Conservation (phyloP, 2,113 vertebrate genomes). For the Pachypanchax playfairii region DNA sequence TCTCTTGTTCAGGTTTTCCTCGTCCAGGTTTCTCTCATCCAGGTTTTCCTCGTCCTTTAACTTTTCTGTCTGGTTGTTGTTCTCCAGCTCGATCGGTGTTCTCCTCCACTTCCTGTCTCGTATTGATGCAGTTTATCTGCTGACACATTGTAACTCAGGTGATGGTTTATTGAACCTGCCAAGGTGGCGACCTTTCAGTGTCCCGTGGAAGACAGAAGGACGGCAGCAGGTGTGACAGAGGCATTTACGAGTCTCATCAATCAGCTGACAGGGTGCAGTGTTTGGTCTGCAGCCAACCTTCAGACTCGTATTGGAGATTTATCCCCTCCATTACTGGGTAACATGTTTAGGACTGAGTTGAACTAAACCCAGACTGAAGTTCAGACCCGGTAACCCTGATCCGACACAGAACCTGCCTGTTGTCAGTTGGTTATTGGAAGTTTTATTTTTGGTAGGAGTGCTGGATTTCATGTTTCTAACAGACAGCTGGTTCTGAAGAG, state of each 20-base stretch:
- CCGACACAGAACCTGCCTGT: not conserved
- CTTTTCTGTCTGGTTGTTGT: too few relatives aligned
- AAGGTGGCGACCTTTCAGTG: conserved; percentile 47
- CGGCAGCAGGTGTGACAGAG: conserved; percentile 25
- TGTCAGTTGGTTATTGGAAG: not conserved
- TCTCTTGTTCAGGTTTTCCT: too few relatives aligned
- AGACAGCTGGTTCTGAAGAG: not conserved
- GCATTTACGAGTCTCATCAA: conserved; percentile 41
- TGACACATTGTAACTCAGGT: conserved; percentile 15
- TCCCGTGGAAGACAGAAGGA: conserved; percentile 30
- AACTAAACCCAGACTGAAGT: not conserved
- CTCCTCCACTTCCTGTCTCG: not conserved
- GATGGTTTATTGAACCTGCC: conserved; percentile 57
- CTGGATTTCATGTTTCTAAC: not conserved
- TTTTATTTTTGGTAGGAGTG: not conserved
- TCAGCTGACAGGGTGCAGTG: not conserved
- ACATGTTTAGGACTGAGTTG: not conserved
- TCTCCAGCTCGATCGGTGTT: too few relatives aligned
- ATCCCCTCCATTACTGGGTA: not conserved
- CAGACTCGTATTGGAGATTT: not conserved
- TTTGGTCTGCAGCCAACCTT: conserved; percentile 13
- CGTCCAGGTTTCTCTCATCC: too few relatives aligned
- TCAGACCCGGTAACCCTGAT: not conserved
- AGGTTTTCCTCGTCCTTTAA: too few relatives aligned
- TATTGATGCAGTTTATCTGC: conserved; percentile 23